Percentiles rank a stretch among this genome's conserved stretches.
Evolutionary conservation across 2,888 invertebrate species (phyloP).

Genomic region (Litoditis marina): DNA sequence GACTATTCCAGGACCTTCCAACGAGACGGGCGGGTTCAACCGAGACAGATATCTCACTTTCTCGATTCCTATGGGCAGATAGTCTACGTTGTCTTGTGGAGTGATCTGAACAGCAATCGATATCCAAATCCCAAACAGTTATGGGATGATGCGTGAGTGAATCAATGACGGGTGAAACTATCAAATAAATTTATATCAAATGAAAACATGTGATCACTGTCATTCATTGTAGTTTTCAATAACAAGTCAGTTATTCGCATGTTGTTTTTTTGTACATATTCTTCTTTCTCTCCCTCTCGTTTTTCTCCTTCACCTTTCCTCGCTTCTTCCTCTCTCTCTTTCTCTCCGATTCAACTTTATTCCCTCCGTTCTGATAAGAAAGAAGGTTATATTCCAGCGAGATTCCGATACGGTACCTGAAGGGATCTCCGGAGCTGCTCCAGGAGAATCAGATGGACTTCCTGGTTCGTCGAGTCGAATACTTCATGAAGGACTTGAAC

Average conservation of each 20-base stretch:
- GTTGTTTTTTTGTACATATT: too few species aligned
- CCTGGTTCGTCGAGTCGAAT: slow-evolving; percentile 51
- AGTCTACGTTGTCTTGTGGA: slow-evolving; percentile 56
- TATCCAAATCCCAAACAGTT: slow-evolving; percentile 54
- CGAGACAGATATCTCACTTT: slow-evolving; percentile 55
- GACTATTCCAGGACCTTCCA: slow-evolving; percentile 22
- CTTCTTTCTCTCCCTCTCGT: too few species aligned
- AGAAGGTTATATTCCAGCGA: too few species aligned
- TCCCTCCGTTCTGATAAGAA: too few species aligned
- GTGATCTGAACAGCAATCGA: slow-evolving; percentile 50
- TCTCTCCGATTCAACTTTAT: too few species aligned
- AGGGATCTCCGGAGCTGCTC: slow-evolving; percentile 47
- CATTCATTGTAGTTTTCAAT: too few species aligned
- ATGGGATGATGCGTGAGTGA: slow-evolving; percentile 41
- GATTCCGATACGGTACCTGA: slow-evolving; percentile 43
- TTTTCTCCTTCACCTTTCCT: too few species aligned
- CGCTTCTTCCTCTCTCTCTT: too few species aligned
- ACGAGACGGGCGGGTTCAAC: slow-evolving; percentile 38
- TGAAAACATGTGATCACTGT: too few species aligned
- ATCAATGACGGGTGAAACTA: too few species aligned
- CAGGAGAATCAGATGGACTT: slow-evolving; percentile 51
- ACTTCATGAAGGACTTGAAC: slow-evolving; percentile 59
- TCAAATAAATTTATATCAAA: too few species aligned
- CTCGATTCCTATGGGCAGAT: slow-evolving; percentile 40
- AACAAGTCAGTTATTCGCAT: too few species aligned